A percentile compares a stretch with the other conserved stretches of the same genome.
Conservation (phyloP, 2,113 vertebrate genomes). For the Poeciliopsis retropinna region DNA sequence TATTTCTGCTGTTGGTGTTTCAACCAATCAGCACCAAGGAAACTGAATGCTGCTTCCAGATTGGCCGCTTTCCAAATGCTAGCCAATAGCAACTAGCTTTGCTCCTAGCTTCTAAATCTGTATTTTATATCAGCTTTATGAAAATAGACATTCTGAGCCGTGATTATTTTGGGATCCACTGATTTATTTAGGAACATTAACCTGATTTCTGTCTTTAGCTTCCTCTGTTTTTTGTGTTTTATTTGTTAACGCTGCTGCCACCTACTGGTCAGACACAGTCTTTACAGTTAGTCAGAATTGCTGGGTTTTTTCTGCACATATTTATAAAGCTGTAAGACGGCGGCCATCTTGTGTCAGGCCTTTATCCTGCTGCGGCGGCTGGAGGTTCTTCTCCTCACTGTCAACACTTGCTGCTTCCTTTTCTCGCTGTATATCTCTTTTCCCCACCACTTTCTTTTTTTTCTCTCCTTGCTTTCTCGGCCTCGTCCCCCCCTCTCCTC, state of each 20-base stretch:
- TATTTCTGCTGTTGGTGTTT: no score
- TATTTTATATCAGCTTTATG: no score
- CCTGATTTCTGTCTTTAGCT: background rate
- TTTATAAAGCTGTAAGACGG: background rate
- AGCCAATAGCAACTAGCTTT: no score
- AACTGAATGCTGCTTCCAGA: no score
- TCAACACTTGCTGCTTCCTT: constrained; percentile 51
- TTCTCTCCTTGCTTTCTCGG: constrained; percentile 38
- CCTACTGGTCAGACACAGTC: background rate
- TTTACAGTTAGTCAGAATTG: background rate
- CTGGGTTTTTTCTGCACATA: background rate
- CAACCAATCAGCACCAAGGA: no score
- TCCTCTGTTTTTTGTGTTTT: background rate
- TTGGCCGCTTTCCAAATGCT: no score
- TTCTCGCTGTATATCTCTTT: constrained; percentile 57
- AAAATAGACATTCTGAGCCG: no score
- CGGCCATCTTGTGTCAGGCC: constrained; percentile 1
- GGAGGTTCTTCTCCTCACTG: constrained; percentile 42
- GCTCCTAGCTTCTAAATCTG: no score
- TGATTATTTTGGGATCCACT: no score
- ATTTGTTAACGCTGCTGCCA: background rate
- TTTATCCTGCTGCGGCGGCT: constrained; percentile 36
- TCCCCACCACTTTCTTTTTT: constrained; percentile 24
- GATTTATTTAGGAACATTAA: no score
- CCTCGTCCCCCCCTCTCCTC: constrained; percentile 6